These are phyloP conservation scores for Hexactinellida sp. DNA, from an alignment of 37 sponge, comb jelly and placozoan genomes.

Conservation along the genomic window DNA sequence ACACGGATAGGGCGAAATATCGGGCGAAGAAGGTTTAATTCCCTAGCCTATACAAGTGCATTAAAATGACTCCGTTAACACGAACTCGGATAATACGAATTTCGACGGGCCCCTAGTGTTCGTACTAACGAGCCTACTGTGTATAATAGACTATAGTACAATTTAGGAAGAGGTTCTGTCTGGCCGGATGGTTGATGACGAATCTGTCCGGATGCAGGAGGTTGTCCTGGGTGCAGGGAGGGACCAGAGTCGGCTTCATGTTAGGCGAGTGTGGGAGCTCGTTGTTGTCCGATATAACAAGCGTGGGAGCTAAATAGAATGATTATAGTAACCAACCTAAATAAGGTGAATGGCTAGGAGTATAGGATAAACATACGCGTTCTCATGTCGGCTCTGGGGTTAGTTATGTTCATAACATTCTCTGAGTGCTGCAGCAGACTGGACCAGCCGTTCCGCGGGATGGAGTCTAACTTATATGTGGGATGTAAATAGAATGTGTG, in stretches of 20 bases:
- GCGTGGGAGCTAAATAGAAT: not conserved
- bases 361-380: not conserved
- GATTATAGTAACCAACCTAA: not conserved
- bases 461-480: too few species aligned
- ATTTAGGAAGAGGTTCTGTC: conserved; percentile 5
- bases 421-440: not conserved
- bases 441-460: not conserved
- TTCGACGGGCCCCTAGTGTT: too few species aligned
- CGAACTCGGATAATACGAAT: too few species aligned
- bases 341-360: not conserved
- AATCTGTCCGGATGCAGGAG: conserved; percentile 10
- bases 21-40: too few species aligned
- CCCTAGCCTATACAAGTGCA: too few species aligned
- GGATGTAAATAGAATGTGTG: too few species aligned
- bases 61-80: too few species aligned
- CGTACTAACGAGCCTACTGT: too few species aligned
- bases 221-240: not conserved
- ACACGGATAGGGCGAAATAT: too few species aligned
- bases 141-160: not conserved
- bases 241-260: not conserved
- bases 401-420: conserved; percentile 5
- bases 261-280: not conserved
- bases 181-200: not conserved
- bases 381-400: not conserved
- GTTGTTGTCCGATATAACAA: conserved; percentile 1